Percentiles rank a stretch among this genome's conserved stretches.
Evolutionary conservation across 2,888 invertebrate genomes (phyloP).

Genomic region (Hermaeophaga mercurialis): DNA sequence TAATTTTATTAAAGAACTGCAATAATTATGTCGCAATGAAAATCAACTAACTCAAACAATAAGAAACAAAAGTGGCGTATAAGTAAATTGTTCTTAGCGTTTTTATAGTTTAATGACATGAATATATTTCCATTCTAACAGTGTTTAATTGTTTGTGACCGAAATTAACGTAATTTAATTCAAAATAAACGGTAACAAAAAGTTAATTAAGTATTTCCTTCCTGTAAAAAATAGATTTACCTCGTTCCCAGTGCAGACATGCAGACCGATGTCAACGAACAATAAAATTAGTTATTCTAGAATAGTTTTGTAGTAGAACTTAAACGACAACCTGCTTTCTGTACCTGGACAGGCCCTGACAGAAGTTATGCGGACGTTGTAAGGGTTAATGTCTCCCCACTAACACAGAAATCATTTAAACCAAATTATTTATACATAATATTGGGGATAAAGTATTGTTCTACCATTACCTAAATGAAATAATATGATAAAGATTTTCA

Average conservation of each 20-base stretch:
- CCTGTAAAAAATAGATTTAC: conserved; percentile 32
- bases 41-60: conserved; percentile 20
- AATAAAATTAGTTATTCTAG: conserved; percentile 25
- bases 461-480: too few relatives aligned
- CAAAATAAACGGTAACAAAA: conserved; percentile 39
- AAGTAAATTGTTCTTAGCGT: conserved; percentile 36
- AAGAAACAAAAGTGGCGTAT: conserved; percentile 29
- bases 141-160: conserved; percentile 45
- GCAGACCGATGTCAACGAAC: conserved; percentile 25
- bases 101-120: conserved; percentile 36
- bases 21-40: conserved; percentile 19
- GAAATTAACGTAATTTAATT: conserved; percentile 38
- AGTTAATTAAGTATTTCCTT: conserved; percentile 44
- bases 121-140: conserved; percentile 37
- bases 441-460: too few relatives aligned
- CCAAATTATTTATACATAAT: too few relatives aligned
- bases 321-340: conserved; percentile 3
- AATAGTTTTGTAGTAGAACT: conserved; percentile 11
- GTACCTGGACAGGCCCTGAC: neutral
- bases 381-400: too few relatives aligned
- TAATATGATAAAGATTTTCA: too few relatives aligned
- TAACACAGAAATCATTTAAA: too few relatives aligned
- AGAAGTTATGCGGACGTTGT: neutral
- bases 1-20: conserved; percentile 19
- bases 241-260: conserved; percentile 26